Conservation (phyloP, 1,140 invertebrate genomes). For the Galleria mellonella region DNA sequence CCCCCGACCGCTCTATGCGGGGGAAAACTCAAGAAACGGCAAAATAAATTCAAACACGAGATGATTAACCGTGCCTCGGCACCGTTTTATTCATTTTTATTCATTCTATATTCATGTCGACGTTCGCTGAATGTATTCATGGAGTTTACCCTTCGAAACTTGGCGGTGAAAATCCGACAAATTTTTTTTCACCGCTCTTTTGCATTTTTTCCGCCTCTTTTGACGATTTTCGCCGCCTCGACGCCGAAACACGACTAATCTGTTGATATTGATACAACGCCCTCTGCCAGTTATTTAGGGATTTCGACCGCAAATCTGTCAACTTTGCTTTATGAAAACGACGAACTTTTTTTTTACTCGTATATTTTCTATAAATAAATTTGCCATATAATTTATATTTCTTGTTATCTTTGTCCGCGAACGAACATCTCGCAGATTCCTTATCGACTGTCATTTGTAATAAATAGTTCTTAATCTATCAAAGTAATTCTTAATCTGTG, state of each 20-base stretch:
- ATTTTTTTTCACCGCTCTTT: conserved; percentile 4
- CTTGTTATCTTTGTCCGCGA: too few species aligned
- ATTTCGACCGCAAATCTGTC: background rate
- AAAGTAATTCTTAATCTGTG: too few species aligned
- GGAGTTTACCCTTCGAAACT: conserved; percentile 12
- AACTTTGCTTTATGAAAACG: background rate
- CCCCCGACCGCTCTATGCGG: too few species aligned
- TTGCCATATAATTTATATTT: too few species aligned
- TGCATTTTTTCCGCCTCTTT: conserved; percentile 11
- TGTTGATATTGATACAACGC: conserved; percentile 17
- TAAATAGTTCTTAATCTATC: too few species aligned
- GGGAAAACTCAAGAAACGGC: too few species aligned
- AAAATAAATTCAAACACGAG: conserved; percentile 36
- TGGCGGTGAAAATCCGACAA: conserved; percentile 3
- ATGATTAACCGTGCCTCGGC: conserved; percentile 47
- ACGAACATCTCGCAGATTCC: too few species aligned
- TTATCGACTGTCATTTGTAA: too few species aligned
- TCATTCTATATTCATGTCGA: conserved; percentile 50
- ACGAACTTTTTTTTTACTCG: too few species aligned
- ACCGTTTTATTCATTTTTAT: conserved; percentile 53
- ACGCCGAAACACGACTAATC: conserved; percentile 9
- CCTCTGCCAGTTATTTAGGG: background rate
- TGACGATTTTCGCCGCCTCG: conserved; percentile 5
- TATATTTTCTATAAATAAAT: too few species aligned
- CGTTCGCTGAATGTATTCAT: conserved; percentile 55